phyloP scores from a whole-genome alignment of 1,140 invertebrate species.

The Diabrotica virgifera region DNA sequence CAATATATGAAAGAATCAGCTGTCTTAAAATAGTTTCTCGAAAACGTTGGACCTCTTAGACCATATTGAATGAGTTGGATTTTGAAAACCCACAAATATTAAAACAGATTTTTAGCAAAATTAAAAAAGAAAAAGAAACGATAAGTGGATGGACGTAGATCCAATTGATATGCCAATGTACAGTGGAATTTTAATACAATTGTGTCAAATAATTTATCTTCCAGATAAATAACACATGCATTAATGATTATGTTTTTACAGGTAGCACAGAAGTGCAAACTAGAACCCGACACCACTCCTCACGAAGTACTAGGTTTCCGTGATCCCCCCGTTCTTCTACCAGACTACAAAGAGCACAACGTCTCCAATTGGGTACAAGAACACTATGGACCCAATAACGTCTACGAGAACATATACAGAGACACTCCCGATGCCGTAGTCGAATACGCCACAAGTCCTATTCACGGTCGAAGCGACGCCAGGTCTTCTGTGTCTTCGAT shows the following conservation, averaged over 20 bases:
- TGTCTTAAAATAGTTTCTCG: no score
- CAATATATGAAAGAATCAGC: no score
- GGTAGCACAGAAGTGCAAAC: slow-evolving; percentile 86
- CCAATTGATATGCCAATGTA: no score
- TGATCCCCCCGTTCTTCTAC: slow-evolving; percentile 63
- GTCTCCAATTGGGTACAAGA: slow-evolving; percentile 89
- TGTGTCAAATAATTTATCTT: no score
- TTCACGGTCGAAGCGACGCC: slow-evolving; percentile 32
- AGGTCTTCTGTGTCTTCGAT: slow-evolving; percentile 13
- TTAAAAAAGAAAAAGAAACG: no score
- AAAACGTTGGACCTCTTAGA: no score
- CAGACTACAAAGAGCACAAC: slow-evolving; percentile 75
- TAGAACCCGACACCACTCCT: slow-evolving; percentile 78
- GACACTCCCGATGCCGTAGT: slow-evolving; percentile 47
- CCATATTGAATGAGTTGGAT: no score
- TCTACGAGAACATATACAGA: slow-evolving; percentile 61
- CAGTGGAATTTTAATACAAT: no score
- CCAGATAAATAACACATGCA: no score
- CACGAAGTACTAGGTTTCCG: slow-evolving; percentile 88
- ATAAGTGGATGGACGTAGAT: no score
- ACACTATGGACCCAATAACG: slow-evolving; percentile 70
- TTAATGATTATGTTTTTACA: slow-evolving; percentile 48
- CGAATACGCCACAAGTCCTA: slow-evolving; percentile 51
- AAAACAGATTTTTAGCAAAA: no score
- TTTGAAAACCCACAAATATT: no score